Evolutionary conservation across 2,113 vertebrate genomes (phyloP), one percentile per base, ranked within the genome.

Genomic region (Stigmatopora argus): DNA sequence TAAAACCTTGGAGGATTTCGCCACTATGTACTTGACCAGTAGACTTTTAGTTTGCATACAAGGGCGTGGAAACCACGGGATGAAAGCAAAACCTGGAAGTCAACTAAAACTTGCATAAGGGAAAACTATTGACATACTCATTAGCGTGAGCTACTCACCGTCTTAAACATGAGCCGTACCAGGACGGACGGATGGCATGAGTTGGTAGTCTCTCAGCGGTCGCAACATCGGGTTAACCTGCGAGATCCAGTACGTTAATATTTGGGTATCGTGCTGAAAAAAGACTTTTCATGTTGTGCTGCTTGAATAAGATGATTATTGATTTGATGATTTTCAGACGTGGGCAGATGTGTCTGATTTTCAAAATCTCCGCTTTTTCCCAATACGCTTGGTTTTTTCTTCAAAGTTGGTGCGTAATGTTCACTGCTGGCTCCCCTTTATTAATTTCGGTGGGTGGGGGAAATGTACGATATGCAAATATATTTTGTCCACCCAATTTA

Each of bases 1-100:
- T 3, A 1, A 46, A 65, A 71, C 52, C 61, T 38, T 69, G 71
- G 73, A 47, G 71, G 76, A 78, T 79, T 75, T 65, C 49, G 49
- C 26, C 26, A 31, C 26, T 31, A 31, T n/a, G 26, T 31, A 31
- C 26, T 31, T 31, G 26, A 31, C 1, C 1, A 31, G 26, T 31
- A 31, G 26, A 31, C 3, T 31, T 31, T 31, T 31, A 1, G 3
- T 31, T 31, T 3, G 26, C 3, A 31, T 31, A 31, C 26, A 3
- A 2, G 26, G 3, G 26, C 26, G 26, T 31, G 26, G n/a, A n/a
- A n/a, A 45, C 44, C 12, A 13, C 12, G 8, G 44, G 12, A 11
- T 45, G 9, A 11, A 45, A 45, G 44, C 8, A 46, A 17, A 12
- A 41, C 38, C 14, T 48, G 46, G 14, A 48, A 48, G 15, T 17